Conservation (phyloP, 2,113 vertebrate species). For the Saccopteryx leptura region DNA sequence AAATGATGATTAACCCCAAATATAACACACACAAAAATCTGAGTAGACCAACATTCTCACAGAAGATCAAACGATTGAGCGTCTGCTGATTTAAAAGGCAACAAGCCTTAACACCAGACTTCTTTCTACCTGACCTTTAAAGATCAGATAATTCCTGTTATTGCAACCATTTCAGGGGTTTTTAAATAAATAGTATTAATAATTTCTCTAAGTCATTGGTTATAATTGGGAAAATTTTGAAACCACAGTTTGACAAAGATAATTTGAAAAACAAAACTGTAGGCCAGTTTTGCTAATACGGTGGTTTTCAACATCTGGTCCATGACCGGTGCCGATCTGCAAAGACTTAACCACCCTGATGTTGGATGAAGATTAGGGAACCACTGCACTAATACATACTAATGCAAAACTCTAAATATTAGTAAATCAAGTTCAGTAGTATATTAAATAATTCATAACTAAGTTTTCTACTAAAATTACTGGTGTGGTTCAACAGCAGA, state of each 20-base stretch:
- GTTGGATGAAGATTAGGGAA: too few species aligned
- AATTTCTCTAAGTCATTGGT: neutral
- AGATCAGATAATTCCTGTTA: neutral
- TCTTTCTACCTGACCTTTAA: neutral
- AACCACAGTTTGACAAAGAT: neutral
- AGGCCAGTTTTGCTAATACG: neutral
- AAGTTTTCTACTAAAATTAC: conserved; percentile 31
- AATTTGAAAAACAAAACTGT: neutral
- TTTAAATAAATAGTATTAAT: neutral
- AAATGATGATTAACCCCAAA: neutral
- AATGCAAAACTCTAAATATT: neutral
- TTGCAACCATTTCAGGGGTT: neutral
- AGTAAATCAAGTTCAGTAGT: neutral
- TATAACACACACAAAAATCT: neutral
- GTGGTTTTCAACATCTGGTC: too few species aligned
- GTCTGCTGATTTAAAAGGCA: neutral
- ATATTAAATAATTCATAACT: neutral
- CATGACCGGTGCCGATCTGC: too few species aligned
- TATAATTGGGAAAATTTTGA: neutral
- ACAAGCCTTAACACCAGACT: neutral
- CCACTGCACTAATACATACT: neutral
- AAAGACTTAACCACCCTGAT: too few species aligned
- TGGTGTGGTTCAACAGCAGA: neutral
- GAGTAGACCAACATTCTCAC: neutral
- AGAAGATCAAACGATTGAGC: neutral